phyloP scores from a whole-genome alignment of 1,140 invertebrate species.

The Pseudomyrmex concolor region DNA sequence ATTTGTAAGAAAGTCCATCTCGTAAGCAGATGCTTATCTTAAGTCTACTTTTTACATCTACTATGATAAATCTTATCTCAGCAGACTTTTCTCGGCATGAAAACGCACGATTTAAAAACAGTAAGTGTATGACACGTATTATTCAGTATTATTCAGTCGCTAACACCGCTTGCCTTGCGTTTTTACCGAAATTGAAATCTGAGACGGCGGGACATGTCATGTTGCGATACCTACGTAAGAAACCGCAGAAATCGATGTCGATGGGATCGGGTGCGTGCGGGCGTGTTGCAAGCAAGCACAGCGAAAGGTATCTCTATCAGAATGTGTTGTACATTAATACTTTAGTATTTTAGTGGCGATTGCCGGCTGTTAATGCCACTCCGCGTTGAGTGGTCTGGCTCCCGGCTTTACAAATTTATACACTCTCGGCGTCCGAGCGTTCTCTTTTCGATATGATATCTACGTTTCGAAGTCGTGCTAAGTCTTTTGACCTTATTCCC shows the following conservation, averaged over 20 bases:
- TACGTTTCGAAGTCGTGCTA: conserved; percentile 64
- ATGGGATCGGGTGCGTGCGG: not conserved
- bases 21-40: too few relatives aligned
- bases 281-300: conserved; percentile 53
- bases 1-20: too few relatives aligned
- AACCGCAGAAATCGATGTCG: conserved; percentile 57
- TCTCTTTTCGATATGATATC: conserved; percentile 82
- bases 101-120: not conserved
- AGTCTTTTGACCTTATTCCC: conserved; percentile 73
- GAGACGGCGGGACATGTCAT: conserved; percentile 12
- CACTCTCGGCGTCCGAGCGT: conserved; percentile 77
- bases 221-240: conserved; percentile 29
- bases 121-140: conserved; percentile 1
- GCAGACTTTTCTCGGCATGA: conserved; percentile 8
- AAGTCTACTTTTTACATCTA: too few relatives aligned
- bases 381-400: conserved; percentile 79
- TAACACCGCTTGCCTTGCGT: not conserved
- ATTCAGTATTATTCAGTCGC: not conserved
- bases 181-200: conserved; percentile 22
- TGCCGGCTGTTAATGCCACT: conserved; percentile 83
- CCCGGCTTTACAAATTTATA: conserved; percentile 84
- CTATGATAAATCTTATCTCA: not conserved
- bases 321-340: conserved; percentile 85
- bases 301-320: conserved; percentile 82
- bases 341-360: conserved; percentile 84